Base-by-base conservation (phyloP, 1,140 invertebrate genomes). In the Zaprionus camerounensis region DNA sequence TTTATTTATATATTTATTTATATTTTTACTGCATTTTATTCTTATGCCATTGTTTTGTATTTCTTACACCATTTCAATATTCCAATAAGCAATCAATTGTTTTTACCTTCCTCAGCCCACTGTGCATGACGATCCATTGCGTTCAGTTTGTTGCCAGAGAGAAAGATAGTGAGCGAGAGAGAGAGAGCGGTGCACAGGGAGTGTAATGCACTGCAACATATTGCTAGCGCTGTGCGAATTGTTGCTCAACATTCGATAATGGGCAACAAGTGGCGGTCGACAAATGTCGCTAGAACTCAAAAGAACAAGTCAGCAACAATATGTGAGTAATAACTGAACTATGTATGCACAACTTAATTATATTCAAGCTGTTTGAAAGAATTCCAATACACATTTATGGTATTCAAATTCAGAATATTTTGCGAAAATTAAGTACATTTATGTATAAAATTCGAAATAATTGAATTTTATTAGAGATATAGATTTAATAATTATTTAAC, bases 181-280 rank as follows among this genome's bases (percentile, higher is more conserved):
- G 9, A 9, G 31, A 2, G 28, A 0, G 2, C 26, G 26, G 3
- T 5, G 9, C 31, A 0, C 31, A 34, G 31, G 31, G 31, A 11
- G 31, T 9, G 9, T 34, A 34, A 11, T 34, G 20, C 55, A 20
- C 34, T n/a, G 53, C 41, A 61, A 57, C 65, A 80, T 72, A 64
- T 17, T 76, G 75, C 70, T 3, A 5, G 15, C 41, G 12, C 26
- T 57, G n/a, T 56, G 58, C 66, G 73, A 71, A 79, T 59, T 76
- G 76, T 68, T 51, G 58, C 41, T 24, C 34, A 67, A 65, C 74
- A 79, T 80, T 71, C 68, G 65, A 81, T 71, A n/a, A 71, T 20
- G 49, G 66, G 66, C 85, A 88, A 88, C 84, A 87, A 87, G 83
- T 87, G 84, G 70, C 66, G 11, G 41, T 17, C 20, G 34, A 9